These are phyloP conservation scores for Myotis pilosus DNA, from an alignment of 2,797 vertebrate genomes.

Conservation along the genomic window DNA sequence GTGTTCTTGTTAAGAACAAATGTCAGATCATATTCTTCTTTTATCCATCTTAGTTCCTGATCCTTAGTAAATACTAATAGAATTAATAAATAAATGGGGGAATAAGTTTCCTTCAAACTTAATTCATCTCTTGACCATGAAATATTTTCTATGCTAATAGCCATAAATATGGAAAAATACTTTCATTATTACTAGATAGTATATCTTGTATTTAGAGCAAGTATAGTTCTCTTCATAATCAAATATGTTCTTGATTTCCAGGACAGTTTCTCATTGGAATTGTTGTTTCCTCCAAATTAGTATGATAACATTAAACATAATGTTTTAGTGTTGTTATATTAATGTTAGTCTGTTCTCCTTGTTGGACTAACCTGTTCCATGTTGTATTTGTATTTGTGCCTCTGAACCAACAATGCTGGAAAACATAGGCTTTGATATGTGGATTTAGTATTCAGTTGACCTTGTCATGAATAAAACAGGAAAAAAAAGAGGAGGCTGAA, in stretches of 20 bases:
- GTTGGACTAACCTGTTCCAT: background rate
- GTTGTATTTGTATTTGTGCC: background rate
- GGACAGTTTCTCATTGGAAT: background rate
- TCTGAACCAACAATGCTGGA: background rate
- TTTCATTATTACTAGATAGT: background rate
- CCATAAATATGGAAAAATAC: background rate
- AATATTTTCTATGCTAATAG: background rate
- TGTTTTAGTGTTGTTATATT: background rate
- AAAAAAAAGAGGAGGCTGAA: background rate
- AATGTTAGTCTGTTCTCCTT: background rate
- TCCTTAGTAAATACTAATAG: background rate
- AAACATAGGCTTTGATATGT: background rate
- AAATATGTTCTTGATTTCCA: background rate
- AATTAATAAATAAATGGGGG: background rate
- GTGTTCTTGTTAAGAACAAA: background rate
- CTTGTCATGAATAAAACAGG: background rate
- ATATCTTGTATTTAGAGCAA: background rate
- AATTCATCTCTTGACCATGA: background rate
- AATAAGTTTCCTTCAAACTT: background rate
- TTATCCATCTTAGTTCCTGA: background rate
- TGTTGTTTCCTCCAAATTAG: background rate
- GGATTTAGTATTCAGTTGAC: background rate
- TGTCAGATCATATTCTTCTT: background rate
- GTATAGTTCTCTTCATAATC: background rate
- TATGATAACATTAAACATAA: background rate